Base-by-base conservation (phyloP, 2,113 vertebrate species). In the Spilogale gracilis region DNA sequence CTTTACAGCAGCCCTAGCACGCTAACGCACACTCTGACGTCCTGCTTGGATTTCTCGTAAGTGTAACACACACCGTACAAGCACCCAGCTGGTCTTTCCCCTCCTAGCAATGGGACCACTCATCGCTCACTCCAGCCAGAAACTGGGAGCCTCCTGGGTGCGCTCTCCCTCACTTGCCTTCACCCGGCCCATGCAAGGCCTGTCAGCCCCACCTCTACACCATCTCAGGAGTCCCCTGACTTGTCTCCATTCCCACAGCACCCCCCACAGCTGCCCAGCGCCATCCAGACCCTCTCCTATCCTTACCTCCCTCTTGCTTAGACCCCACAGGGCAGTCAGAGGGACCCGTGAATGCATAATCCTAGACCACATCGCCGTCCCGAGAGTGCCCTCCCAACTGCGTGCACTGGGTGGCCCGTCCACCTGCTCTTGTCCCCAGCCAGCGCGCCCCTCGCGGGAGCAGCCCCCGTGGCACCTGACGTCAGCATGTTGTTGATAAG, bases 401-500 rank as follows among this genome's bases (percentile, higher is more conserved):
- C 21, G 12, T 54, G 32, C 20, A 2, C 12, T 0, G 8, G 23
- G 45, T 0, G 45, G 18, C 81, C 81, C 56, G 23, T 18, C 9
- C 38, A 20, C 16, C 81, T 12, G 61, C 45, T 9, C 14, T 21
- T 3, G 61, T 2, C 6, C 13, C 63, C 12, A 3, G 73, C 43
- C 23, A 1, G 23, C 45, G 0, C 6, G 6, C 6, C 23, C 45
- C 73, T 1, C 7, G 3, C n/a, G 4, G 67, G 38, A 73, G 71
- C 71, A 43, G 71, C 25, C 0, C 1, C 30, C 21, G 38, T 1
- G 0, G 67, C 94, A 99, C 99, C 99, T 99, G 99, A 99, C 45
- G 99, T 99, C 95, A 99, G 98, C 99, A 99, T 99, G 98, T 99
- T 99, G 98, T 99, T 99, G 97, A 99, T 99, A 86, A 99, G 99